Percentiles rank a stretch among this genome's conserved stretches.
Conservation (phyloP, 1,140 invertebrate genomes). For the Meteorus sp. region DNA sequence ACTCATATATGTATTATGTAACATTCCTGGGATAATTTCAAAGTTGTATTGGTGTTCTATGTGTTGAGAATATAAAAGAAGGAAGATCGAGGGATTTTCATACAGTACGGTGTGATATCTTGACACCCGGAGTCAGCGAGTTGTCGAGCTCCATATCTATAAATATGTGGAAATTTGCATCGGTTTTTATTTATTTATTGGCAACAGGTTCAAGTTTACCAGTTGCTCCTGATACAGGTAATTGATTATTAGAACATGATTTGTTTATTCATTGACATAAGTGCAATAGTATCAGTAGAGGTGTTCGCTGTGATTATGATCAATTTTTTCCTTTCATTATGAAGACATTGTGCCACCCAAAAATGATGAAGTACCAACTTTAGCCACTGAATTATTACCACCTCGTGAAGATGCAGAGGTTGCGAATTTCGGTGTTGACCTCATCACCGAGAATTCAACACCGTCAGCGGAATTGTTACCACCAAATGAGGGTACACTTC, state of each 20-base stretch:
- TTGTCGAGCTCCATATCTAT: conserved; percentile 17
- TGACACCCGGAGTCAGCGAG: conserved; percentile 24
- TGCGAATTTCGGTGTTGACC: conserved; percentile 4
- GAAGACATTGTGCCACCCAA: neutral
- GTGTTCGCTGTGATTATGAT: no score
- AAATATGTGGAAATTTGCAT: conserved; percentile 11
- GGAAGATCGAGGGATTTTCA: conserved; percentile 39
- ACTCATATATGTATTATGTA: conserved; percentile 41
- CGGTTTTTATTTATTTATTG: neutral
- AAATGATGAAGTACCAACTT: conserved; percentile 2
- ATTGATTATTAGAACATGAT: conserved; percentile 1
- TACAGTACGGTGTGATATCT: conserved; percentile 31
- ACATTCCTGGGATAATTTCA: conserved; percentile 40
- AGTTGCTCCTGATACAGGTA: neutral
- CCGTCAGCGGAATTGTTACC: conserved; percentile 45
- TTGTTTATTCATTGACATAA: no score
- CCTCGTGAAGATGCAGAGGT: neutral
- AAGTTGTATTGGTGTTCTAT: conserved; percentile 24
- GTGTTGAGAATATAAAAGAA: conserved; percentile 53
- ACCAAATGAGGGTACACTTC: conserved; percentile 14
- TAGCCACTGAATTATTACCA: conserved; percentile 7
- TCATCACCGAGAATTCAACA: conserved; percentile 29
- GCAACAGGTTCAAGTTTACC: neutral
- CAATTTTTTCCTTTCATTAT: no score
- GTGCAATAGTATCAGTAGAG: no score